These are phyloP conservation scores for Hermaeophaga mercurialis DNA, from an alignment of 2,888 invertebrate species.

Conservation along the genomic window DNA sequence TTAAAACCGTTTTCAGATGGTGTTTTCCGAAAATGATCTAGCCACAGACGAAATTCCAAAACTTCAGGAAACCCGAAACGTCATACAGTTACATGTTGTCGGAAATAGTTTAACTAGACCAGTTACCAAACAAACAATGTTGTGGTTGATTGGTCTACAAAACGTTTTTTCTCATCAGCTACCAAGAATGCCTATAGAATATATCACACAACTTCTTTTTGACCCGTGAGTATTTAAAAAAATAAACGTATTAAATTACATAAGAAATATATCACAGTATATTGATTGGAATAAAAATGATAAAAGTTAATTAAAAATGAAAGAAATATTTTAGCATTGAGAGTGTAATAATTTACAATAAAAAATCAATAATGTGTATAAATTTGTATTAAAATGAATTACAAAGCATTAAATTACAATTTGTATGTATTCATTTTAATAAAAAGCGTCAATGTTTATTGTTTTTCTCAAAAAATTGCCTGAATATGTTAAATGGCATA, in stretches of 20 bases:
- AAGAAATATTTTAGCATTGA: too few species aligned
- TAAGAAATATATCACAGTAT: too few species aligned
- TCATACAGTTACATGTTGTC: constrained; percentile 92
- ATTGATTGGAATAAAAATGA: too few species aligned
- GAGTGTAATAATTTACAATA: too few species aligned
- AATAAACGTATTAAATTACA: neutral
- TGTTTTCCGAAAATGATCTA: constrained; percentile 84
- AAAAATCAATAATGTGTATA: too few species aligned
- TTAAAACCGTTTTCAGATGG: constrained; percentile 60
- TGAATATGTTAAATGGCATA: too few species aligned
- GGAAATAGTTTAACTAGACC: constrained; percentile 88
- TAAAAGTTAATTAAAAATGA: too few species aligned
- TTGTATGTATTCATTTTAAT: too few species aligned
- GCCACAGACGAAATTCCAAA: constrained; percentile 87
- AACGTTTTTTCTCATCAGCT: constrained; percentile 95
- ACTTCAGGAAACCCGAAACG: constrained; percentile 83
- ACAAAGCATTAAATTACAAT: too few species aligned
- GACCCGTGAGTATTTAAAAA: constrained; percentile 73
- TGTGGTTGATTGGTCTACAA: constrained; percentile 91
- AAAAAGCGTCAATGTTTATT: too few species aligned
- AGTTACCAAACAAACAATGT: constrained; percentile 87
- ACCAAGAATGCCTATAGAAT: constrained; percentile 97
- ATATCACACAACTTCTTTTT: constrained; percentile 93
- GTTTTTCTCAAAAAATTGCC: too few species aligned
- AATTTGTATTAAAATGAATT: too few species aligned